Percentiles rank a stretch among this genome's conserved stretches.
These are phyloP conservation scores for Sycophaga agraensis DNA, from an alignment of 1,140 invertebrate species.

Conservation along the genomic window DNA sequence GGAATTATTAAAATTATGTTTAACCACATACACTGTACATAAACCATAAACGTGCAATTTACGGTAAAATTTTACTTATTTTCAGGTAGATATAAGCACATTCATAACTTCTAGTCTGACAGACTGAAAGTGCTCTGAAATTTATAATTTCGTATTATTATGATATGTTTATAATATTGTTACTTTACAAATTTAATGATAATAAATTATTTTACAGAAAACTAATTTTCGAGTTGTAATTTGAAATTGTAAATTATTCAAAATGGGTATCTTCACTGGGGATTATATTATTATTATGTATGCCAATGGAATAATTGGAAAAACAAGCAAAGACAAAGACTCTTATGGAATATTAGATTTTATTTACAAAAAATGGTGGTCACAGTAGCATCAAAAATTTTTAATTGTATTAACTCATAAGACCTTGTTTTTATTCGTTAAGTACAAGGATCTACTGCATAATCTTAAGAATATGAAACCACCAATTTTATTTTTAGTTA, in stretches of 20 bases:
- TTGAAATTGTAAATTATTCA: neutral
- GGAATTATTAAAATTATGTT: constrained; percentile 8
- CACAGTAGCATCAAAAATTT: constrained; percentile 34
- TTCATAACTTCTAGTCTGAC: constrained; percentile 16
- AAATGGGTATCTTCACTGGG: too few species aligned
- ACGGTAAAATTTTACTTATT: neutral
- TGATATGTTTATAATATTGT: constrained; percentile 24
- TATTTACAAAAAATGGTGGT: constrained; percentile 43
- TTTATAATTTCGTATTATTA: constrained; percentile 12
- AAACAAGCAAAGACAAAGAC: neutral
- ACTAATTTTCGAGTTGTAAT: neutral
- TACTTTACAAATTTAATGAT: constrained; percentile 28
- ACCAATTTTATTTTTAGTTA: constrained; percentile 7
- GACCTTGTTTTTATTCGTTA: constrained; percentile 37
- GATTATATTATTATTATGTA: neutral
- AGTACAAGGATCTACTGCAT: constrained; percentile 38
- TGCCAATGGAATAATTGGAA: neutral
- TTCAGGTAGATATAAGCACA: neutral
- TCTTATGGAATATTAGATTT: constrained; percentile 36
- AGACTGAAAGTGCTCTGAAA: constrained; percentile 3
- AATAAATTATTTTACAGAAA: constrained; percentile 42
- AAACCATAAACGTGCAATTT: neutral
- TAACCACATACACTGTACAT: constrained; percentile 18
- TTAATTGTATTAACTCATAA: constrained; percentile 4
- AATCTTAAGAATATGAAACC: neutral